Base-by-base conservation (phyloP, 2,797 vertebrate species). In the Crax fasciolata region DNA sequence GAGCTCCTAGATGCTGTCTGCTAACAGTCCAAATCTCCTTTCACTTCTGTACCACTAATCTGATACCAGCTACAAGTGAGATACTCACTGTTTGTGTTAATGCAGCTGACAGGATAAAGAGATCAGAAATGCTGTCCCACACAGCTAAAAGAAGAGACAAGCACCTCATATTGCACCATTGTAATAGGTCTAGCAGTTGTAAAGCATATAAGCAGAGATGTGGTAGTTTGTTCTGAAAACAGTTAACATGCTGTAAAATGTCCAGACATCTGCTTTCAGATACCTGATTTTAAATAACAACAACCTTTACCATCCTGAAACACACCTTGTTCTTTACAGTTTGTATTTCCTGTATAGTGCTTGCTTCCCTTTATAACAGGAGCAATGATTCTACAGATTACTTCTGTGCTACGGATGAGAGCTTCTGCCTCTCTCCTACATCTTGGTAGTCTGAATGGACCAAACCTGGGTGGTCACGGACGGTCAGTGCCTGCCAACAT, bases 211-310 rank as follows among this genome's bases (percentile, higher is more conserved):
- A 23, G 77, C 52, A 58, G 19, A 62, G 38, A 55, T 43, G 32
- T 28, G 3, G 5, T 23, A 48, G 9, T 6, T 15, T 65, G 3
- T 57, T 57, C 57, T 7, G 2, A 54, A 59, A 89, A 11, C 20
- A 82, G 19, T 3, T 32, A 32, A 78, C 0, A 4, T 17, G 30
- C 17, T 0, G 0, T 59, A 20, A 46, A 19, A 21, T n/a, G 48
- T 55, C 30, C 2, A 2, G 35, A 48, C 4, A 19, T n/a, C 17
- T 86, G 28, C 17, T 78, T 80, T 54, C 30, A 63, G 24, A 11
- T 43, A 18, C 10, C 9, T 39, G 13, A 19, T 58, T 51, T 85
- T 82, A 54, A 85, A 24, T 12, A 79, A 49, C 8, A 74, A 35
- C 6, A 44, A 39, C 8, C 3, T 9, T 61, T 68, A 5, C 4